phyloP scores from a whole-genome alignment of 2,797 vertebrate genomes.

The Neoniphon sammara region DNA sequence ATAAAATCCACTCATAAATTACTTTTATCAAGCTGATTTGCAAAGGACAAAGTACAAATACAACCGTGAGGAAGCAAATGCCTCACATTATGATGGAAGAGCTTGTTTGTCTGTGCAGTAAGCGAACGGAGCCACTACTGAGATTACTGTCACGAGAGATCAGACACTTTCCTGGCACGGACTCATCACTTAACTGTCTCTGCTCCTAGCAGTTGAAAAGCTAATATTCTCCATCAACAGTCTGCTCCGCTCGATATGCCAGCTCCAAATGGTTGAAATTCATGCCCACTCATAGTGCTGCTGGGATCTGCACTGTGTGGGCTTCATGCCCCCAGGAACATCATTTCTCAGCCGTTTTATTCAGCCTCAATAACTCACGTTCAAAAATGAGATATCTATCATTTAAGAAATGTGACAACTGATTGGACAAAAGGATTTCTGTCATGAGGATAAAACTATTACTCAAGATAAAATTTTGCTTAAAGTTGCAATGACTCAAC shows the following conservation, averaged over 20 bases:
- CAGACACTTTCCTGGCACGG: constrained; percentile 46
- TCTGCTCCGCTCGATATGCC: constrained; percentile 46
- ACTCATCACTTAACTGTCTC: constrained; percentile 45
- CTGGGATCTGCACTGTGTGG: constrained; percentile 21
- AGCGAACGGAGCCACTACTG: constrained; percentile 11
- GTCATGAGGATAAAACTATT: background rate
- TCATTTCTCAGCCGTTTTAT: constrained; percentile 26
- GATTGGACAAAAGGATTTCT: background rate
- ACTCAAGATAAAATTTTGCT: background rate
- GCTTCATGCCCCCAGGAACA: constrained; percentile 21
- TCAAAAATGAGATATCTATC: too few species aligned
- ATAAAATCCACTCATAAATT: constrained; percentile 10
- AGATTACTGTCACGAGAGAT: constrained; percentile 33
- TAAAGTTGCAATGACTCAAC: background rate
- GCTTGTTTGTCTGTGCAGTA: constrained; percentile 6
- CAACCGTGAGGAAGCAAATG: background rate
- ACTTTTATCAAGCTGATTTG: background rate
- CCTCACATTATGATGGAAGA: background rate
- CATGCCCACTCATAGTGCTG: constrained; percentile 32
- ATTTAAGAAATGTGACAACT: background rate
- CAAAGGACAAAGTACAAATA: background rate
- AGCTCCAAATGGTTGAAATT: constrained; percentile 42
- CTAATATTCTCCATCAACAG: constrained; percentile 34
- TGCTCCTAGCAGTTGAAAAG: constrained; percentile 39
- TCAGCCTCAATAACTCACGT: background rate